These are phyloP conservation scores for Aphrocallistes beatrix DNA, from an alignment of 37 sponge, comb jelly and placozoan genomes.

Conservation along the genomic window DNA sequence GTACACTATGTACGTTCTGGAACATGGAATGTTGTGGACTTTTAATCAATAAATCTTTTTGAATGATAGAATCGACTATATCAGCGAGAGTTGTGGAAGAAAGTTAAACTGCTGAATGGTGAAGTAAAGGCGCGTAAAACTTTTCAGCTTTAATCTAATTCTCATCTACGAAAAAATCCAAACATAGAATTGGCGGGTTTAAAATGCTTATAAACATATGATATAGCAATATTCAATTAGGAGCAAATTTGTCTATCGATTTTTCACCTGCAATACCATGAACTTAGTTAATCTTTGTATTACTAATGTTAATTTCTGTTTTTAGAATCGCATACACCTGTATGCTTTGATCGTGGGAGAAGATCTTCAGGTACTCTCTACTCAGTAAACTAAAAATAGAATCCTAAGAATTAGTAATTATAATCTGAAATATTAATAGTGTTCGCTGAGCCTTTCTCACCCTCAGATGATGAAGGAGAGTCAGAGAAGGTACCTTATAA, in stretches of 20 bases:
- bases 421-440: conserved; percentile 20
- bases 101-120: no score
- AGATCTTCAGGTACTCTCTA: conserved; percentile 1
- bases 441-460: conserved; percentile 70
- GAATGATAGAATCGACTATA: background rate
- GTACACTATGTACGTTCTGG: background rate
- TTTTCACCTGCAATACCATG: no score
- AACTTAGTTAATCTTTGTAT: no score
- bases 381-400: background rate
- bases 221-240: no score
- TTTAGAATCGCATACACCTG: background rate
- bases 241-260: no score
- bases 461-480: conserved; percentile 35
- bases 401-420: background rate
- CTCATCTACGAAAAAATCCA: no score
- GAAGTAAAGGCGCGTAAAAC: no score
- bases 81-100: no score
- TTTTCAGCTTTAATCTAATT: no score
- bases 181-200: no score
- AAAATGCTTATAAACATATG: no score
- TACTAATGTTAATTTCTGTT: no score
- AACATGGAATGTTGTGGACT: background rate
- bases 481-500: conserved; percentile 21
- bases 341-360: background rate
- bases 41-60: background rate